A percentile compares a stretch with the other conserved stretches of the same genome.
phyloP scores from a whole-genome alignment of 2,888 invertebrate species.

The Callimorpha dominula region DNA sequence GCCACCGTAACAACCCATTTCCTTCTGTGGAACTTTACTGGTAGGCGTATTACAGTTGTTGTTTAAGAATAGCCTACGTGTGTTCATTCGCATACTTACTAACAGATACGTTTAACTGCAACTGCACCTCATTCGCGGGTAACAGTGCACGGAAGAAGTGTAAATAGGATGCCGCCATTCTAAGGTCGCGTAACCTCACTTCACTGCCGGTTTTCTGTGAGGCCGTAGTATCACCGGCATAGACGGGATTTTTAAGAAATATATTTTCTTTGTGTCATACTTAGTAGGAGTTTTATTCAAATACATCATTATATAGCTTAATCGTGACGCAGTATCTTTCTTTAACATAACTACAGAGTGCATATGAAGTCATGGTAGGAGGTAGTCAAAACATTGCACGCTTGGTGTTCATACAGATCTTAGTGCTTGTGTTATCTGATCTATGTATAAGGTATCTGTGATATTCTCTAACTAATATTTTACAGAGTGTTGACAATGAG shows the following conservation, averaged over 20 bases:
- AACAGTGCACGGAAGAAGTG: too few relatives aligned
- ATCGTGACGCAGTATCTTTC: neutral
- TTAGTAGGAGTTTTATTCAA: neutral
- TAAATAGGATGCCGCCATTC: too few relatives aligned
- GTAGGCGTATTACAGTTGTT: neutral
- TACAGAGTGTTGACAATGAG: too few relatives aligned
- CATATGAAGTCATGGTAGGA: neutral
- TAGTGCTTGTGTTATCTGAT: neutral
- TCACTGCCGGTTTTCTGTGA: too few relatives aligned
- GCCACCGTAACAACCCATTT: conserved; percentile 33
- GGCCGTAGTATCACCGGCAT: too few relatives aligned
- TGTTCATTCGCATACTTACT: neutral
- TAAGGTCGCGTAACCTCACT: too few relatives aligned
- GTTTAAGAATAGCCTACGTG: neutral
- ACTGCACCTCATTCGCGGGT: too few relatives aligned
- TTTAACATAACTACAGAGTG: neutral
- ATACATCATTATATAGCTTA: neutral
- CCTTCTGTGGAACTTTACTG: conserved; percentile 28
- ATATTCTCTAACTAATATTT: too few relatives aligned
- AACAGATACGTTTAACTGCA: too few relatives aligned
- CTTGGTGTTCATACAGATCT: neutral
- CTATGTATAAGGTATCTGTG: neutral
- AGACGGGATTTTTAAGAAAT: too few relatives aligned
- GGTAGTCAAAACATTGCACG: neutral
- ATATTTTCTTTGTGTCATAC: neutral